Evolutionary conservation across 2,797 vertebrate genomes (phyloP).

Genomic region (Linurgus olivaceus): DNA sequence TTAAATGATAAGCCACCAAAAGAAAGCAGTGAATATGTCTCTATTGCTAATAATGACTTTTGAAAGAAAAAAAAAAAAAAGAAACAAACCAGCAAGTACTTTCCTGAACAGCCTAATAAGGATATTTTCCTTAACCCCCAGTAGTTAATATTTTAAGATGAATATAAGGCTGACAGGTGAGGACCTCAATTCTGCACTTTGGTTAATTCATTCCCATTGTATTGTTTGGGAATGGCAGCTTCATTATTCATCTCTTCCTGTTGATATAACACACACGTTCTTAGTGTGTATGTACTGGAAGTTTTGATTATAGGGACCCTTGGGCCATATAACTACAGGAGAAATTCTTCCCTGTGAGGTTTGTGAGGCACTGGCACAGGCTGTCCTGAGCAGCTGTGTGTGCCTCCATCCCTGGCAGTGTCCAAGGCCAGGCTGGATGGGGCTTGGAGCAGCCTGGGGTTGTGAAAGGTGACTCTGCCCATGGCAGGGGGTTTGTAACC

Average conservation of each 20-base stretch:
- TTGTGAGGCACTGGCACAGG: not conserved
- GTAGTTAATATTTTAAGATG: not conserved
- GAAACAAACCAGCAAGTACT: not conserved
- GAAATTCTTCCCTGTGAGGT: not conserved
- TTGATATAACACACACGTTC: not conserved
- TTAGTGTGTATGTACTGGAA: not conserved
- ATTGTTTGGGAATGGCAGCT: not conserved
- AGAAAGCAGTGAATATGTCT: not conserved
- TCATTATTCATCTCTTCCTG: not conserved
- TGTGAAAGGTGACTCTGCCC: not conserved
- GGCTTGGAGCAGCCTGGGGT: not conserved
- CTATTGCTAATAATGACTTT: not conserved
- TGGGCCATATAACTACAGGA: not conserved
- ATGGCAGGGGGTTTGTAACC: not conserved
- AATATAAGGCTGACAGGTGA: not conserved
- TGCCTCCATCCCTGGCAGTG: not conserved
- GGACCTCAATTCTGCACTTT: not conserved
- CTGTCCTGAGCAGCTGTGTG: not conserved
- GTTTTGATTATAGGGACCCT: not conserved
- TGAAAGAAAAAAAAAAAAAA: not conserved
- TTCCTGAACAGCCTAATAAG: not conserved
- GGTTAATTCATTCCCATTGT: not conserved
- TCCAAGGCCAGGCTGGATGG: not conserved
- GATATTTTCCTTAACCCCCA: not conserved
- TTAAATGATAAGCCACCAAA: not conserved